Conservation (phyloP, 1,140 invertebrate genomes). For the Zaprionus nigranus region DNA sequence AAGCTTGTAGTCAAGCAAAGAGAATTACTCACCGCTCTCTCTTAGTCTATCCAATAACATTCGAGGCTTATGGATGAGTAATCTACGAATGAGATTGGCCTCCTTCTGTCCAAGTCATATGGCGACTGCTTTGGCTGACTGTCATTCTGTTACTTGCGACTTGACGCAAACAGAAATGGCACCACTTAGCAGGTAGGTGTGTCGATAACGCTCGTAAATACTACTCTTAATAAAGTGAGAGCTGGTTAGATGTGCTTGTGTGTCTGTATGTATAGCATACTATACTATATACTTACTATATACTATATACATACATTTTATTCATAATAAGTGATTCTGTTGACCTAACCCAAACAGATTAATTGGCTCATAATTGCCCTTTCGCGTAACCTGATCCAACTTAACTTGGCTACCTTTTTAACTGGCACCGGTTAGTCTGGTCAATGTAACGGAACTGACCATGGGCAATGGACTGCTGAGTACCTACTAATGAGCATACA, state of each 20-base stretch:
- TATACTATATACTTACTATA: too few relatives aligned
- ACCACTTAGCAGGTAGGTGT: conserved; percentile 5
- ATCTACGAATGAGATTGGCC: neutral
- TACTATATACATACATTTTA: neutral
- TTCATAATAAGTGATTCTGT: neutral
- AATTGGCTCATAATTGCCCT: neutral
- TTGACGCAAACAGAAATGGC: neutral
- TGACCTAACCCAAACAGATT: neutral
- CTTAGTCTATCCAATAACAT: neutral
- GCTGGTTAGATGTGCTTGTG: too few relatives aligned
- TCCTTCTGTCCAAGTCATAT: too few relatives aligned
- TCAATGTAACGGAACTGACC: neutral
- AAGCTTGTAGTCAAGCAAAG: neutral
- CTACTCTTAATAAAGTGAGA: neutral
- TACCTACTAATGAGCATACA: neutral
- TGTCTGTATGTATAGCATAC: too few relatives aligned
- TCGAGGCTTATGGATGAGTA: neutral
- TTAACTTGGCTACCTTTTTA: too few relatives aligned
- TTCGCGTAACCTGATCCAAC: too few relatives aligned
- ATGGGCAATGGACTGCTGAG: neutral
- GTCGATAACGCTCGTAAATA: neutral
- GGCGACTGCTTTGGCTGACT: too few relatives aligned
- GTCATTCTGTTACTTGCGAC: too few relatives aligned
- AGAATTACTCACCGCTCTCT: neutral
- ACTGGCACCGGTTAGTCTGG: neutral